Percentiles rank a stretch among this genome's conserved stretches.
These are phyloP conservation scores for Eurois occulta DNA, from an alignment of 2,888 invertebrate genomes.

Conservation along the genomic window DNA sequence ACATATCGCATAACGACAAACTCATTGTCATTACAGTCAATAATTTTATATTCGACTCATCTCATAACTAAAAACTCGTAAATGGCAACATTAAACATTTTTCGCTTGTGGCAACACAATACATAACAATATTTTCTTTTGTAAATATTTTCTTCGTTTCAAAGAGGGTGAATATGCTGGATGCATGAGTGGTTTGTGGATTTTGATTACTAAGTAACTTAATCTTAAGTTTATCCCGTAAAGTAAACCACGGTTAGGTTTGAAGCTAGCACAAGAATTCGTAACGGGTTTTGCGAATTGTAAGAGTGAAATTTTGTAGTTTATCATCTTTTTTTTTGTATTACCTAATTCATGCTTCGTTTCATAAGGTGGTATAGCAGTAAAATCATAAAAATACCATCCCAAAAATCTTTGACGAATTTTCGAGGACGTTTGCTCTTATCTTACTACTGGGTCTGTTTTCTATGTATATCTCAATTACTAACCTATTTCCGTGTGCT, in stretches of 20 bases:
- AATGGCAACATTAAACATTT: slow-evolving; percentile 40
- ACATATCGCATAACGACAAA: too few relatives aligned
- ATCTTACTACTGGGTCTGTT: background rate
- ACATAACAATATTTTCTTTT: slow-evolving; percentile 70
- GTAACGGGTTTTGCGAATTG: background rate
- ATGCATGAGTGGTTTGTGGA: slow-evolving; percentile 64
- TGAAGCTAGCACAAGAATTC: background rate
- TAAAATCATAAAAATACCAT: background rate
- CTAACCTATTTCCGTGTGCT: slow-evolving; percentile 26
- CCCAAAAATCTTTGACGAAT: background rate
- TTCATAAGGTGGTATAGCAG: background rate
- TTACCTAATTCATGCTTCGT: background rate
- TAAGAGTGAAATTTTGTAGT: background rate
- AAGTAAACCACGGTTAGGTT: background rate
- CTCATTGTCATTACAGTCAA: background rate
- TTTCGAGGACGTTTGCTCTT: background rate
- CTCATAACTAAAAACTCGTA: slow-evolving; percentile 19
- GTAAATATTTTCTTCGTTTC: slow-evolving; percentile 70
- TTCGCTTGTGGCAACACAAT: slow-evolving; percentile 62
- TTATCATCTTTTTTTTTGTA: background rate
- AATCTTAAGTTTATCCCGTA: background rate
- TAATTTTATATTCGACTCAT: slow-evolving; percentile 1
- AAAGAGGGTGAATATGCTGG: slow-evolving; percentile 56
- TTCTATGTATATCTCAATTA: background rate
- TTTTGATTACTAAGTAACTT: slow-evolving; percentile 20